Conservation (phyloP, 2,888 invertebrate genomes). For the Drymonia ruficornis region DNA sequence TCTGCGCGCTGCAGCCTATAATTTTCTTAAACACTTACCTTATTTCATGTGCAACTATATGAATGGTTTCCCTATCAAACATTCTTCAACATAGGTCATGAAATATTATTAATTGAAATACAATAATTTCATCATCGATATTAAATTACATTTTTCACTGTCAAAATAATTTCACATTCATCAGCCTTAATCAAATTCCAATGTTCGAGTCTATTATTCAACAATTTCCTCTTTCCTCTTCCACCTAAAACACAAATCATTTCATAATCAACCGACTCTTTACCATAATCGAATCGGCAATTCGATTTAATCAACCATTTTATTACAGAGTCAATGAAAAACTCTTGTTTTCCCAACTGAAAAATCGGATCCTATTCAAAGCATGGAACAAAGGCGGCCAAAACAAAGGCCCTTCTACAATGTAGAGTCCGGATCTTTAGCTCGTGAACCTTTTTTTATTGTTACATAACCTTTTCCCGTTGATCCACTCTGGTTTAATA, state of each 20-base stretch:
- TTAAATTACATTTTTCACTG: too few relatives aligned
- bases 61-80: too few relatives aligned
- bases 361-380: conserved; percentile 67
- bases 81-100: too few relatives aligned
- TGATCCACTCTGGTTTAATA: conserved; percentile 71
- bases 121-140: too few relatives aligned
- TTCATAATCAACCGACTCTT: conserved; percentile 5
- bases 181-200: too few relatives aligned
- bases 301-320: conserved; percentile 32
- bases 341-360: conserved; percentile 61
- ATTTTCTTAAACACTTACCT: too few relatives aligned
- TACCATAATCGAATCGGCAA: conserved; percentile 21
- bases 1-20: too few relatives aligned
- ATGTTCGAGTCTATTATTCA: too few relatives aligned
- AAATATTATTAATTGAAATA: too few relatives aligned
- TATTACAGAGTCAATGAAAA: conserved; percentile 29
- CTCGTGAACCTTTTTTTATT: conserved; percentile 67
- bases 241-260: neutral
- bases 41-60: too few relatives aligned
- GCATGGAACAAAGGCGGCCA: conserved; percentile 59
- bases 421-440: conserved; percentile 62
- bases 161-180: too few relatives aligned
- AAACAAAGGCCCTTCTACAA: conserved; percentile 66
- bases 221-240: too few relatives aligned
- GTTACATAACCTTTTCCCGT: conserved; percentile 70